Conservation (phyloP, 2,113 vertebrate species). For the Alethe castanea region DNA sequence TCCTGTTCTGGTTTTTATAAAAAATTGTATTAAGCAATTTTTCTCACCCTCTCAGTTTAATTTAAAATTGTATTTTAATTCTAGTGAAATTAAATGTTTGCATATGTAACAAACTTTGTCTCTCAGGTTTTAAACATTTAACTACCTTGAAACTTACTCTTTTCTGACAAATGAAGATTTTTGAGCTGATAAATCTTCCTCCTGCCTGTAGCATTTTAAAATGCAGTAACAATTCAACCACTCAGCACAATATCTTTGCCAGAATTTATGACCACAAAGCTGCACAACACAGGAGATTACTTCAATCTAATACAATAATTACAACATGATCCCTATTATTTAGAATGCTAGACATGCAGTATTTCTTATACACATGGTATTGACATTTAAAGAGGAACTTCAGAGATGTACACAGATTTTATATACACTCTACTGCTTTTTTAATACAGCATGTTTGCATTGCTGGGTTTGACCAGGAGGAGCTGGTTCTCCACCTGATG, state of each 20-base stretch:
- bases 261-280: neutral
- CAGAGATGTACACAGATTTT: neutral
- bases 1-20: neutral
- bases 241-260: neutral
- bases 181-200: neutral
- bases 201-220: neutral
- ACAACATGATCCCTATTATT: neutral
- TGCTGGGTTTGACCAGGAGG: neutral
- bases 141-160: neutral
- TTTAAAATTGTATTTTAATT: neutral
- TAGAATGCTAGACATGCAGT: neutral
- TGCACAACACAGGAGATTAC: neutral
- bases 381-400: neutral
- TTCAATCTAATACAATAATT: neutral
- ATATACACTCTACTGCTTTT: rapidly evolving
- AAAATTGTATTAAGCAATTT: neutral
- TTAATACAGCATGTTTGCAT: neutral
- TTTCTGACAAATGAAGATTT: neutral
- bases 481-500: neutral
- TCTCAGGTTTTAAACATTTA: neutral
- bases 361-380: rapidly evolving
- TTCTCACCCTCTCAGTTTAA: neutral
- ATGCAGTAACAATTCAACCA: neutral
- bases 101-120: neutral
- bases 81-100: neutral